Conservation (phyloP, 2,797 vertebrate genomes). For the Mareca penelope region DNA sequence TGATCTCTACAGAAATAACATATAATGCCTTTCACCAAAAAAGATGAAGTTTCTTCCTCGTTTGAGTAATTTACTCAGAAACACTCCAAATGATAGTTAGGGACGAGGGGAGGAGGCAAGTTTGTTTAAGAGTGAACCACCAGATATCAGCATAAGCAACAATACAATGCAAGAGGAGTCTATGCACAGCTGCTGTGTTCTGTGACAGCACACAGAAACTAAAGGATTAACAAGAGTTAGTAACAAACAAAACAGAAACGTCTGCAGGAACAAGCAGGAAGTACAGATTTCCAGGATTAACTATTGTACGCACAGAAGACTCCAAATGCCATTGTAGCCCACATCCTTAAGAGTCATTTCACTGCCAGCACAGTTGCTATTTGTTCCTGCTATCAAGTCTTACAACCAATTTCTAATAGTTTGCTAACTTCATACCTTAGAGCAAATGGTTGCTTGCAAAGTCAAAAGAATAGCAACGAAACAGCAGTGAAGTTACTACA, state of each 20-base stretch:
- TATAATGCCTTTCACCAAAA: not conserved
- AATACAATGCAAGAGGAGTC: not conserved
- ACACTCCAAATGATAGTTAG: not conserved
- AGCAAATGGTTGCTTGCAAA: not conserved
- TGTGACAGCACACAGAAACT: not conserved
- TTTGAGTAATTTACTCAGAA: slow-evolving; percentile 9
- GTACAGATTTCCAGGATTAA: not conserved
- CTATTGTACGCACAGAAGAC: not conserved
- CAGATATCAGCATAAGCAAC: not conserved
- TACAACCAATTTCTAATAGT: not conserved
- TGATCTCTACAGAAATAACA: not conserved
- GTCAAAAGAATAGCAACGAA: not conserved
- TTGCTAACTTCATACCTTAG: not conserved
- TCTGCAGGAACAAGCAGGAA: not conserved
- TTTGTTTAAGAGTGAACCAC: not conserved
- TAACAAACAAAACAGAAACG: not conserved
- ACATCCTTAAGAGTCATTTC: not conserved
- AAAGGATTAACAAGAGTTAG: not conserved
- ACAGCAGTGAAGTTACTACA: not conserved
- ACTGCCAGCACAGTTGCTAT: not conserved
- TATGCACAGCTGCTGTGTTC: not conserved
- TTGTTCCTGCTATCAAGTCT: not conserved
- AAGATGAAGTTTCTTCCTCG: not conserved
- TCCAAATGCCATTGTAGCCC: not conserved
- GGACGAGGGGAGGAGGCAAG: not conserved